These are phyloP conservation scores for Ectropis crepuscularia DNA, from an alignment of 2,888 invertebrate species.

Conservation along the genomic window DNA sequence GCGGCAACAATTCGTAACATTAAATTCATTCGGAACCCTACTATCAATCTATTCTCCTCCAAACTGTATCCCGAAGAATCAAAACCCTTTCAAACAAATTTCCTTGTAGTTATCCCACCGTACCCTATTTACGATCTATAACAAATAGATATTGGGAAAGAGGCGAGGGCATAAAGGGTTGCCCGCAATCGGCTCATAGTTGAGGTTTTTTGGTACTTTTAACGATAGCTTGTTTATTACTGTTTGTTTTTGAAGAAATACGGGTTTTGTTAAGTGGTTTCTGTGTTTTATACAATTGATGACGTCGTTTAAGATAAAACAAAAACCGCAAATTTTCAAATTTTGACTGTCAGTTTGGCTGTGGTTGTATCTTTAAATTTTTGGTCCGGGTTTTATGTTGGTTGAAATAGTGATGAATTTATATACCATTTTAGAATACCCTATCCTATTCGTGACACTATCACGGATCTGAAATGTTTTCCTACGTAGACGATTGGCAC, in stretches of 20 bases:
- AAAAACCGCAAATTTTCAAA: too few species aligned
- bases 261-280: too few species aligned
- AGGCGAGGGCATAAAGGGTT: conserved; percentile 37
- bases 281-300: too few species aligned
- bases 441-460: too few species aligned
- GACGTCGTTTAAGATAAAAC: too few species aligned
- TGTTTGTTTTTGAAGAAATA: background rate
- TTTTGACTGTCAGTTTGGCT: too few species aligned
- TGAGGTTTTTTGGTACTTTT: background rate
- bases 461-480: too few species aligned
- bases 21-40: conserved; percentile 11
- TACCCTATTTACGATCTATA: conserved; percentile 50
- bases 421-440: too few species aligned
- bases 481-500: too few species aligned
- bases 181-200: conserved; percentile 9
- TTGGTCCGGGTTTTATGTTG: too few species aligned
- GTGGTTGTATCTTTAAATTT: too few species aligned
- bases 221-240: background rate
- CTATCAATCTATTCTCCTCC: conserved; percentile 22
- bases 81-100: conserved; percentile 49
- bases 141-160: conserved; percentile 65
- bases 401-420: too few species aligned
- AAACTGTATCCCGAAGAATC: conserved; percentile 34
- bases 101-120: conserved; percentile 42
- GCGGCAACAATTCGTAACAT: conserved; percentile 1